phyloP scores from a whole-genome alignment of 2,888 invertebrate species.

The Oscheius onirici region DNA sequence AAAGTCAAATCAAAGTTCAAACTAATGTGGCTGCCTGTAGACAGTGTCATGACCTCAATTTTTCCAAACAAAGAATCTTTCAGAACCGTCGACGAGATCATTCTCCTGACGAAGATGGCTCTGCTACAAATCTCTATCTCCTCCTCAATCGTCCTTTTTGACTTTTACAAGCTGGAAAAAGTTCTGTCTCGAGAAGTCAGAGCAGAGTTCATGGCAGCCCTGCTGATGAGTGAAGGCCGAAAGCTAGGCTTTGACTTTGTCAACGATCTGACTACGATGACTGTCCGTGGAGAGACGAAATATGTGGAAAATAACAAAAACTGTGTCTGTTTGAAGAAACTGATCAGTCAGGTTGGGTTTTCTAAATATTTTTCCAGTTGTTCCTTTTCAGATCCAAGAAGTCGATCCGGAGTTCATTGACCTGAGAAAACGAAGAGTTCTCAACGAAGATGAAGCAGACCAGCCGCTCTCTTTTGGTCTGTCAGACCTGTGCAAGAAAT shows the following conservation, averaged over 20 bases:
- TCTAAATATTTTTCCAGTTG: background rate
- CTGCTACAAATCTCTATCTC: slow-evolving; percentile 1
- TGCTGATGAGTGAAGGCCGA: background rate
- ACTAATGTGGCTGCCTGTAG: no score
- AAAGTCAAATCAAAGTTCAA: no score
- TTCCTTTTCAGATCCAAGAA: background rate
- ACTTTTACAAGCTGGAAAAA: slow-evolving; percentile 1
- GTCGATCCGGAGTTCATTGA: background rate
- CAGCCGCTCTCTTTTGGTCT: background rate
- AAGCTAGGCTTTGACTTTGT: background rate
- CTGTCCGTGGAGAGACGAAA: background rate
- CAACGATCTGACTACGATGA: background rate
- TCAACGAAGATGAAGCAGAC: background rate
- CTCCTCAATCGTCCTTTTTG: background rate
- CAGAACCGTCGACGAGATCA: background rate
- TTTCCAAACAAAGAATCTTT: background rate
- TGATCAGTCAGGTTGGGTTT: background rate
- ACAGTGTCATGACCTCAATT: no score
- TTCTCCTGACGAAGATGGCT: background rate
- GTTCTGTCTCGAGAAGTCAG: background rate
- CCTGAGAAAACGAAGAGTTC: background rate
- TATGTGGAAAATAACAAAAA: background rate
- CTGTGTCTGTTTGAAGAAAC: background rate
- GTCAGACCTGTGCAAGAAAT: background rate
- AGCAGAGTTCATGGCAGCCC: background rate